Evolutionary conservation across 2,797 vertebrate genomes (phyloP).

Genomic region (Valencia hispanica): DNA sequence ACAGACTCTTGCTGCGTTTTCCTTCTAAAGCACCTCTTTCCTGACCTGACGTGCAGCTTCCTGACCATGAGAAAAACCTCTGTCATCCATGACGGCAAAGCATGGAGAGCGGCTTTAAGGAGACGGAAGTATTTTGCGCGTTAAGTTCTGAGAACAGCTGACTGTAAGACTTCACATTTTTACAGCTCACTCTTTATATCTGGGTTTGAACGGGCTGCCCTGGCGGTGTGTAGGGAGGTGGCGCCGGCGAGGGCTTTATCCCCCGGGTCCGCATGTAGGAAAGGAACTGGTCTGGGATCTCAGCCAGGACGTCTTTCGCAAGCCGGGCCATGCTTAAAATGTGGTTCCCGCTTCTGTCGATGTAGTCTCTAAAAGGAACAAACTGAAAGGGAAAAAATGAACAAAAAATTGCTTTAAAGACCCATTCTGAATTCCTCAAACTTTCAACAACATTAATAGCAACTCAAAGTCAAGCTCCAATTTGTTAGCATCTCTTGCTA

Average conservation of each 20-base stretch:
- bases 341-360: constrained; percentile 94
- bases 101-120: constrained; percentile 63
- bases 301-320: constrained; percentile 95
- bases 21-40: constrained; percentile 32
- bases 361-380: constrained; percentile 96
- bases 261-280: constrained; percentile 97
- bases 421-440: background rate
- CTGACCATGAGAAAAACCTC: constrained; percentile 69
- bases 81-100: constrained; percentile 45
- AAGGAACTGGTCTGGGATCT: constrained; percentile 97
- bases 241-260: constrained; percentile 93
- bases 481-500: background rate
- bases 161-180: constrained; percentile 17
- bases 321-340: constrained; percentile 95
- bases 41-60: constrained; percentile 52
- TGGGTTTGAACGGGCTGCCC: constrained; percentile 90
- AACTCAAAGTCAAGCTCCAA: background rate
- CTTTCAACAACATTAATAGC: background rate
- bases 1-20: constrained; percentile 74
- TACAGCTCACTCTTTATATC: constrained; percentile 82
- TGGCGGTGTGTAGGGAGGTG: constrained; percentile 92
- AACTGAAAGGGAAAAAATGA: constrained; percentile 79
- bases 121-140: constrained; percentile 65
- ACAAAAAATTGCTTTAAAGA: background rate
- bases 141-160: constrained; percentile 38